Base-by-base conservation (phyloP, 2,797 vertebrate genomes). In the Buceros bicornis region DNA sequence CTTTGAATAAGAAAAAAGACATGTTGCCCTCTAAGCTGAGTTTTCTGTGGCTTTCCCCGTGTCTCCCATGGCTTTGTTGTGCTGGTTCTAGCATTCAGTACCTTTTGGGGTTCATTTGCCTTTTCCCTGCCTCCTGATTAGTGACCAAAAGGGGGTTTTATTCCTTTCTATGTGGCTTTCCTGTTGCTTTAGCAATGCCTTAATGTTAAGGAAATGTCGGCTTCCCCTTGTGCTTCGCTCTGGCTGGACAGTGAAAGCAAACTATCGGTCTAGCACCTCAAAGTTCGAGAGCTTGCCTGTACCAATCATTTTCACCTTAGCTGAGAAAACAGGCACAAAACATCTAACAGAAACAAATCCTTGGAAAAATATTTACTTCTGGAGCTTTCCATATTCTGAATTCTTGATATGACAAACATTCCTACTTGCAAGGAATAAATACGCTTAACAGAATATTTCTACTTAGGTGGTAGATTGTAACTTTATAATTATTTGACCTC, bases 1-100 rank as follows among this genome's bases (percentile, higher is more conserved):
- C 40, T 94, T 87, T 90, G 58, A 62, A 73, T 96, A 82, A 35
- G 64, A 64, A n/a, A 90, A 70, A 83, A 62, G 21, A 42, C 13
- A 14, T 13, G 13, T 37, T 70, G 42, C 20, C 51, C 77, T 92
- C n/a, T 61, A 76, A 62, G 56, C 76, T 91, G 80, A 42, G 26
- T 86, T 78, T 94, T 82, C 87, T 88, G 25, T 82, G 90, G 11
- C 82, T 65, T 92, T 92, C 45, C 29, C 29, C 0, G 0, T 58
- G 33, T 74, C 47, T 89, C 19, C 62, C 17, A 16, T 19, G 37
- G 50, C 17, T 87, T 54, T 56, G 21, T 65, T 91, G 11, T 56
- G 19, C 17, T 88, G 37, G 31, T 73, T 84, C 56, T 64, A 67
- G 33, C 35, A 70, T 48, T 73, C 35, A 22, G 0, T 79, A 82